Conservation (phyloP, 2,797 vertebrate genomes). For the Galagoides demidoff region DNA sequence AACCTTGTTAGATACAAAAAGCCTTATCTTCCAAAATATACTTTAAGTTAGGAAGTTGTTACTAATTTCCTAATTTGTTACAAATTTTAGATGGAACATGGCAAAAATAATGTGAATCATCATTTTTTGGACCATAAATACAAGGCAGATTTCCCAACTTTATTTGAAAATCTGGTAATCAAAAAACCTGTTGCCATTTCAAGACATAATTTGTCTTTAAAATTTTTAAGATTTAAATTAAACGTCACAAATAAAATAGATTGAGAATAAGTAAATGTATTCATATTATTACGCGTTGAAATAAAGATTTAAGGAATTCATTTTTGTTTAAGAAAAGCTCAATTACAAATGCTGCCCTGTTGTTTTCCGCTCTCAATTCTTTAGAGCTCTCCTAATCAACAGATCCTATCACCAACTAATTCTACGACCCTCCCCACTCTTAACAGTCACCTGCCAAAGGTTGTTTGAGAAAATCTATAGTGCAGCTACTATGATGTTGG, state of each 20-base stretch:
- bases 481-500: background rate
- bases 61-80: background rate
- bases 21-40: background rate
- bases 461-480: background rate
- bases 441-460: background rate
- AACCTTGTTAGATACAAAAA: constrained; percentile 7
- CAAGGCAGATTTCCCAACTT: background rate
- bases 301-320: background rate
- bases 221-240: background rate
- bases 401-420: background rate
- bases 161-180: constrained; percentile 21
- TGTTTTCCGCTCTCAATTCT: background rate
- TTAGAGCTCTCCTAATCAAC: background rate
- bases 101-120: background rate
- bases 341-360: background rate
- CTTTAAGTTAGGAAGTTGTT: background rate
- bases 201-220: background rate
- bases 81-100: background rate
- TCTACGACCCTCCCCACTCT: background rate
- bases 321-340: background rate
- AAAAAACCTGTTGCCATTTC: constrained; percentile 5
- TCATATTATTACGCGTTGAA: background rate
- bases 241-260: background rate
- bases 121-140: background rate
- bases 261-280: background rate